phyloP scores from a whole-genome alignment of 2,113 vertebrate genomes.

The Dermatemys mawii region DNA sequence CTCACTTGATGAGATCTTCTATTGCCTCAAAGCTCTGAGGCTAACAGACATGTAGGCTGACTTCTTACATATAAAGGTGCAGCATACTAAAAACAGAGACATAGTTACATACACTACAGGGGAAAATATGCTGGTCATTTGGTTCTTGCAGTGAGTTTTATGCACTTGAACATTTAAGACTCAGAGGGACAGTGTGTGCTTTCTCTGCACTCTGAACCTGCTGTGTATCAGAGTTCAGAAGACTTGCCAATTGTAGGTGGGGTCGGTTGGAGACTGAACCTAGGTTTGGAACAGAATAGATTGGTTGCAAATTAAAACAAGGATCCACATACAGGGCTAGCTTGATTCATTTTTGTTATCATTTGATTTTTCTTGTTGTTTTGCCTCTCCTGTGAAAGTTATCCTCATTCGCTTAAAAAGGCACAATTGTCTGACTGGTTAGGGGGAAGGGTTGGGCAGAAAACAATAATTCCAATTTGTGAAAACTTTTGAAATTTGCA shows the following conservation, averaged over 20 bases:
- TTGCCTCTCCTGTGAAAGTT: background rate
- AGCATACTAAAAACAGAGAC: background rate
- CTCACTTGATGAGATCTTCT: background rate
- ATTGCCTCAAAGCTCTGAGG: too few species aligned
- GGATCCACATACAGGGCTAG: background rate
- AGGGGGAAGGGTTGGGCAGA: background rate
- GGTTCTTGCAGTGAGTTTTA: background rate
- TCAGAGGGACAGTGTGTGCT: fast-evolving
- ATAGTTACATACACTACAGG: fast-evolving
- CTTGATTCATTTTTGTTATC: background rate
- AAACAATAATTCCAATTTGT: fast-evolving
- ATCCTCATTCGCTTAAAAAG: background rate
- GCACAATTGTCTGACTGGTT: background rate
- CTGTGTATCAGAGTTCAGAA: background rate
- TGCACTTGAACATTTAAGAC: fast-evolving
- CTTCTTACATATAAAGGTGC: background rate
- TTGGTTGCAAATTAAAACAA: background rate
- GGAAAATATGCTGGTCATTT: background rate
- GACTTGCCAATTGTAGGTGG: background rate
- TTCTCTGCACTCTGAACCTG: background rate
- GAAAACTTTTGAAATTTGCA: fast-evolving
- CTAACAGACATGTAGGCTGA: background rate
- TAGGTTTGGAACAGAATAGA: background rate
- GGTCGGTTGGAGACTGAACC: background rate
- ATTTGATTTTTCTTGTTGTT: background rate